A percentile compares a stretch with the other conserved stretches of the same genome.
Conservation (phyloP, 2,797 vertebrate species). For the Rhyacichthys aspro region DNA sequence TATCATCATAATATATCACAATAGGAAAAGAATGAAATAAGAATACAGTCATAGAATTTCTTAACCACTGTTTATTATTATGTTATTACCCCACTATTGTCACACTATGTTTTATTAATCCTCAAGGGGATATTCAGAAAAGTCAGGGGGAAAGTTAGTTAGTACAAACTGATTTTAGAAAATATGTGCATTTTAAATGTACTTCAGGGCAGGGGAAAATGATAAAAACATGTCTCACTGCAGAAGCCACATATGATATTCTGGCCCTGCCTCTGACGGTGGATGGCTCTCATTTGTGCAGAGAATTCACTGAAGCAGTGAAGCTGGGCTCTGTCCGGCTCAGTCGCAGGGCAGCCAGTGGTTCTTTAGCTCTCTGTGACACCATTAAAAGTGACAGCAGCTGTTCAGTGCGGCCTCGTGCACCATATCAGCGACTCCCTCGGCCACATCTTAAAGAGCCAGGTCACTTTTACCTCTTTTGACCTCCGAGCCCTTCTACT, state of each 20-base stretch:
- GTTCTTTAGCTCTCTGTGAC: constrained; percentile 66
- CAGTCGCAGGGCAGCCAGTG: constrained; percentile 38
- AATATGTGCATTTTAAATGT: no score
- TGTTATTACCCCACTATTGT: no score
- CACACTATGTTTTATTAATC: no score
- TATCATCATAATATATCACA: no score
- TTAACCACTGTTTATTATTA: no score
- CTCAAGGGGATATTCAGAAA: no score
- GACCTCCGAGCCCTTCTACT: constrained; percentile 31
- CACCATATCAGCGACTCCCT: constrained; percentile 55
- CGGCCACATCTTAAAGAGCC: constrained; percentile 73
- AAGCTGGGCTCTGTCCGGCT: constrained; percentile 31
- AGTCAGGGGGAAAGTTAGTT: no score
- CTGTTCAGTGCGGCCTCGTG: constrained; percentile 69
- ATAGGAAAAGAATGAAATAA: no score
- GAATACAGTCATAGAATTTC: no score
- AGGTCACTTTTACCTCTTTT: constrained; percentile 58
- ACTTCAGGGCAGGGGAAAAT: no score
- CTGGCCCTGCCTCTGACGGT: constrained; percentile 10
- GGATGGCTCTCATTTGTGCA: constrained; percentile 20
- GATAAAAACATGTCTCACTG: no score
- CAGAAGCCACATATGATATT: background rate
- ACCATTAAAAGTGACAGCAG: constrained; percentile 80
- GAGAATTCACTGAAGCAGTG: constrained; percentile 23
- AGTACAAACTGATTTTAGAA: no score